A percentile compares a stretch with the other conserved stretches of the same genome.
These are phyloP conservation scores for Cyaniris semiargus DNA, from an alignment of 2,888 invertebrate genomes.

Conservation along the genomic window DNA sequence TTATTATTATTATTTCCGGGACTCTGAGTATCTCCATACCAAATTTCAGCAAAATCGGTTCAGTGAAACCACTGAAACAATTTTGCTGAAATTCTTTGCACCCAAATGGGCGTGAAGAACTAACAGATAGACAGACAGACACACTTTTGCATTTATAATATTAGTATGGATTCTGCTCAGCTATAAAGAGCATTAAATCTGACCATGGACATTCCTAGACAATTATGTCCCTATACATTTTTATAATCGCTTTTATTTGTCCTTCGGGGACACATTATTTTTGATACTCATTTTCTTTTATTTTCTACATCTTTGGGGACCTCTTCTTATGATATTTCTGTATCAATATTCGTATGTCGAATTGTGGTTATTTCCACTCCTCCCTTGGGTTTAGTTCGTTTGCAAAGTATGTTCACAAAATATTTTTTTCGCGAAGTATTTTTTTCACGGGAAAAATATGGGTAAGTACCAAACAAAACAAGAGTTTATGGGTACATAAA, in stretches of 20 bases:
- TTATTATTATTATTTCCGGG: no score
- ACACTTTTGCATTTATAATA: no score
- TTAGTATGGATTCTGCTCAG: no score
- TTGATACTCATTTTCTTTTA: not conserved
- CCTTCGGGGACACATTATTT: not conserved
- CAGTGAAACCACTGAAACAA: no score
- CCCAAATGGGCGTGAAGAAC: no score
- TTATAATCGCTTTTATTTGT: not conserved
- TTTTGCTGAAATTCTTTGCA: no score
- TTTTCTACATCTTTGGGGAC: not conserved
- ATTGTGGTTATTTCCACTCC: not conserved
- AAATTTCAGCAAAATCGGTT: no score
- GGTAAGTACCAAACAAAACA: slow-evolving; percentile 10
- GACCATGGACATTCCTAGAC: no score
- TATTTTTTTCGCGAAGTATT: not conserved
- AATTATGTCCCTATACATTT: no score
- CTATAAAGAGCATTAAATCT: no score
- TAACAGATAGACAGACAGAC: no score
- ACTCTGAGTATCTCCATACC: no score
- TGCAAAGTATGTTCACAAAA: not conserved
- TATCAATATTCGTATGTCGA: not conserved
- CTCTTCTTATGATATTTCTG: not conserved
- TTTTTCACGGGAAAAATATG: not conserved
- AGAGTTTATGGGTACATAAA: slow-evolving; percentile 3
- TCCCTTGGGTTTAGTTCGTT: not conserved